These are phyloP conservation scores for Sigmodon hispidus DNA, from an alignment of 2,113 vertebrate species.

Conservation along the genomic window DNA sequence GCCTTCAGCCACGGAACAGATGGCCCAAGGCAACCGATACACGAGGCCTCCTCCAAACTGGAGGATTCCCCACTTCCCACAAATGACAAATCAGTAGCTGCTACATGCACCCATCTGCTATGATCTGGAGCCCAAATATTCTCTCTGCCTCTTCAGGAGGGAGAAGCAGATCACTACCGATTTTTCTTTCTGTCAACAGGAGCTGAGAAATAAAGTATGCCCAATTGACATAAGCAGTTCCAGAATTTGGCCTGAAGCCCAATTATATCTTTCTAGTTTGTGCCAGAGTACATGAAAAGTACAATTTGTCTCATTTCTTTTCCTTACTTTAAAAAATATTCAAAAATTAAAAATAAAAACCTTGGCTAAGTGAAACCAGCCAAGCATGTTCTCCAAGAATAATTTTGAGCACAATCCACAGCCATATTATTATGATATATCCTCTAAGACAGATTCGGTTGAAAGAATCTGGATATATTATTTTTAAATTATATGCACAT, in stretches of 20 bases:
- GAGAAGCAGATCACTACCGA: conserved; percentile 72
- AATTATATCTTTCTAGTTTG: conserved; percentile 78
- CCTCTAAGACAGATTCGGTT: conserved; percentile 65
- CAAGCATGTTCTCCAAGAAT: conserved; percentile 74
- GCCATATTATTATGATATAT: conserved; percentile 69
- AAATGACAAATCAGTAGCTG: conserved; percentile 75
- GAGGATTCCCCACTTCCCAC: conserved; percentile 73
- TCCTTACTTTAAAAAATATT: conserved; percentile 68
- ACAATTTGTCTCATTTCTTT: conserved; percentile 79
- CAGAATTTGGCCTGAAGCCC: conserved; percentile 77
- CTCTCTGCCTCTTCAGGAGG: conserved; percentile 58
- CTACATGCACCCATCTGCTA: conserved; percentile 65
- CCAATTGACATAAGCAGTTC: conserved; percentile 77
- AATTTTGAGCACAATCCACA: conserved; percentile 61
- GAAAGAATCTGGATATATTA: conserved; percentile 72
- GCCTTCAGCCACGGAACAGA: conserved; percentile 68
- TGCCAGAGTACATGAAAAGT: conserved; percentile 72
- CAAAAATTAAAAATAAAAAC: conserved; percentile 49
- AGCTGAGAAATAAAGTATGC: conserved; percentile 76
- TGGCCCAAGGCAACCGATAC: conserved; percentile 62
- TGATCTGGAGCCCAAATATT: conserved; percentile 71
- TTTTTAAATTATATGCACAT: conserved; percentile 73
- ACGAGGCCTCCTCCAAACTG: conserved; percentile 59
- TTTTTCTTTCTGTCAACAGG: conserved; percentile 79
- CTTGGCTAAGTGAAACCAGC: conserved; percentile 67